Evolutionary conservation across 2,113 vertebrate species (phyloP).

Genomic region (Orycteropus afer): DNA sequence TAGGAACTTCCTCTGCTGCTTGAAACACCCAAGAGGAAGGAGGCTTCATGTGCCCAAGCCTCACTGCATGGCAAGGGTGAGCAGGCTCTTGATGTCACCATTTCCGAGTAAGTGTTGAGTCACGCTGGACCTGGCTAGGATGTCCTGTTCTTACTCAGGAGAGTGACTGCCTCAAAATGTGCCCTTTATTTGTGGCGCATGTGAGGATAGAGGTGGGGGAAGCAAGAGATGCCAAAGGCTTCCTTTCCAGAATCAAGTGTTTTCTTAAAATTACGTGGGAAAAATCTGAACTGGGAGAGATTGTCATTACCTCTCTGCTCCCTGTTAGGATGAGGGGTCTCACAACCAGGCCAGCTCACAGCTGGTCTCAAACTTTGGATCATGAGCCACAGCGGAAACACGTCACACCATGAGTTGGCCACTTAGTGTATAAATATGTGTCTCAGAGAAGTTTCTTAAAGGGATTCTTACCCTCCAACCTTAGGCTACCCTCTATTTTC

Average conservation of each 20-base stretch:
- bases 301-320: accelerated
- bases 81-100: not conserved
- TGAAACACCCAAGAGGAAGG: not conserved
- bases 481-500: not conserved
- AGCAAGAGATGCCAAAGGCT: not conserved
- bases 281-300: not conserved
- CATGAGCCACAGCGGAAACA: not conserved
- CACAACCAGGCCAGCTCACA: not conserved
- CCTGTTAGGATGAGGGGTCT: not conserved
- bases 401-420: not conserved
- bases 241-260: not conserved
- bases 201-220: not conserved
- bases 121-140: not conserved
- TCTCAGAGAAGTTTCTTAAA: not conserved
- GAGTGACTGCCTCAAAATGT: not conserved
- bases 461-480: not conserved
- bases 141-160: not conserved
- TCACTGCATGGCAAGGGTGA: not conserved
- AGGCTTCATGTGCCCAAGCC: not conserved
- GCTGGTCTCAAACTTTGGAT: not conserved
- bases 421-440: too few relatives aligned
- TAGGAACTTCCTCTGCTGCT: not conserved
- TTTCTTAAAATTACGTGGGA: not conserved
- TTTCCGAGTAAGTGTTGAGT: slow-evolving; percentile 39
- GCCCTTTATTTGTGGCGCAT: not conserved